Evolutionary conservation across 2,797 vertebrate genomes (phyloP).

Genomic region (Takifugu rubripes): DNA sequence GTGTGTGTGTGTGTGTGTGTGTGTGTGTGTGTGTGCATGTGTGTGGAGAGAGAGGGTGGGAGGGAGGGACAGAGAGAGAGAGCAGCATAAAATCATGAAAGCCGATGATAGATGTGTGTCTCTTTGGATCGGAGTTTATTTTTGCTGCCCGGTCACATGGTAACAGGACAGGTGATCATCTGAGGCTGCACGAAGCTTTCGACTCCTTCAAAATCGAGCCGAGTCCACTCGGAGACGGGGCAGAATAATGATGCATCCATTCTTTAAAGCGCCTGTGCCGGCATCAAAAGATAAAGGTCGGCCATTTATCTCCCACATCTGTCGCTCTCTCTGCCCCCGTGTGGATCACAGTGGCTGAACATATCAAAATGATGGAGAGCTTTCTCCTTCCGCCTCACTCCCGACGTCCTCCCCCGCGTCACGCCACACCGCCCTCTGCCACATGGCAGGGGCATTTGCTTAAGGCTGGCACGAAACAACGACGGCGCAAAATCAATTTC

Average conservation of each 20-base stretch:
- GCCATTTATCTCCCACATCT: conserved; percentile 18
- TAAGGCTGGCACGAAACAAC: conserved; percentile 61
- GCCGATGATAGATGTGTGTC: conserved; percentile 32
- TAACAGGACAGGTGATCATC: conserved; percentile 32
- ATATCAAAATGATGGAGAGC: conserved; percentile 23
- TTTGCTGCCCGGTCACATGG: conserved; percentile 23
- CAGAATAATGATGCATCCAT: conserved; percentile 8
- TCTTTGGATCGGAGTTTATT: conserved; percentile 38
- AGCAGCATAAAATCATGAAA: conserved; percentile 1
- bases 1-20: conserved; percentile 2
- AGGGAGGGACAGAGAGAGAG: too few species aligned
- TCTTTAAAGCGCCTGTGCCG: conserved; percentile 22
- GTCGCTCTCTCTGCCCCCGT: conserved; percentile 15
- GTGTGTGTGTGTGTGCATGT: conserved; percentile 10
- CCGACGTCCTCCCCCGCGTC: conserved; percentile 36
- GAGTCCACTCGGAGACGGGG: conserved; percentile 26
- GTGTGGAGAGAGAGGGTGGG: neutral
- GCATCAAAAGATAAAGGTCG: conserved; percentile 26
- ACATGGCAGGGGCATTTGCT: conserved; percentile 34
- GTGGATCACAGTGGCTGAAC: conserved; percentile 21
- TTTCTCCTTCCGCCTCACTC: conserved; percentile 24
- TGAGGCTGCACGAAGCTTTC: conserved; percentile 24
- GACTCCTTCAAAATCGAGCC: conserved; percentile 21
- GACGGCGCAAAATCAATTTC: conserved; percentile 60
- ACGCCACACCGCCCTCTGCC: conserved; percentile 4